Conservation (phyloP, 1,140 invertebrate genomes). For the Leptopilina clavipes region DNA sequence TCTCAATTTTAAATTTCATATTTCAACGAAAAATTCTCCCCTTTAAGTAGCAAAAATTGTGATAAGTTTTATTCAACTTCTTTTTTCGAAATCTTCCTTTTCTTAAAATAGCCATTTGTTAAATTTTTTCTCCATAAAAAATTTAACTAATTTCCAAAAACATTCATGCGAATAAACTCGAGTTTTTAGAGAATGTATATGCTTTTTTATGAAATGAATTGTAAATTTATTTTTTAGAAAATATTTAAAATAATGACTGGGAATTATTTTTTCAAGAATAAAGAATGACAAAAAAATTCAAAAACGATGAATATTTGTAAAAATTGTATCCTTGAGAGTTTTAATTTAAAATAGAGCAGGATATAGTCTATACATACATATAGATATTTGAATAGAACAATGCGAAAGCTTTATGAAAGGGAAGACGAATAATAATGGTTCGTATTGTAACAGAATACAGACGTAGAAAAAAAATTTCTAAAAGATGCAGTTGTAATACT, state of each 20-base stretch:
- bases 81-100: neutral
- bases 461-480: neutral
- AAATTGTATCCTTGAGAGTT: neutral
- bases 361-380: neutral
- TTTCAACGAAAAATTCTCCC: constrained; percentile 62
- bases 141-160: neutral
- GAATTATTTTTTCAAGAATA: too few species aligned
- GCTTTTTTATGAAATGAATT: too few species aligned
- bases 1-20: constrained; percentile 61
- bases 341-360: too few species aligned
- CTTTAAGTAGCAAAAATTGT: constrained; percentile 46
- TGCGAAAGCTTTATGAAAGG: neutral
- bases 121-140: neutral
- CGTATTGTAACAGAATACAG: neutral
- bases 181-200: neutral
- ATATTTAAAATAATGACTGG: too few species aligned
- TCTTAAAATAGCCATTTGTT: neutral
- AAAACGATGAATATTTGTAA: neutral
- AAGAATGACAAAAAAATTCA: neutral
- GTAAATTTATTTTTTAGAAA: too few species aligned
- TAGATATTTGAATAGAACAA: constrained; percentile 21
- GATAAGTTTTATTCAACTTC: neutral
- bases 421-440: neutral
- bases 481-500: constrained; percentile 15
- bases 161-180: neutral